These are phyloP conservation scores for Cynopterus brachyotis DNA, from an alignment of 2,113 vertebrate species.

Conservation along the genomic window DNA sequence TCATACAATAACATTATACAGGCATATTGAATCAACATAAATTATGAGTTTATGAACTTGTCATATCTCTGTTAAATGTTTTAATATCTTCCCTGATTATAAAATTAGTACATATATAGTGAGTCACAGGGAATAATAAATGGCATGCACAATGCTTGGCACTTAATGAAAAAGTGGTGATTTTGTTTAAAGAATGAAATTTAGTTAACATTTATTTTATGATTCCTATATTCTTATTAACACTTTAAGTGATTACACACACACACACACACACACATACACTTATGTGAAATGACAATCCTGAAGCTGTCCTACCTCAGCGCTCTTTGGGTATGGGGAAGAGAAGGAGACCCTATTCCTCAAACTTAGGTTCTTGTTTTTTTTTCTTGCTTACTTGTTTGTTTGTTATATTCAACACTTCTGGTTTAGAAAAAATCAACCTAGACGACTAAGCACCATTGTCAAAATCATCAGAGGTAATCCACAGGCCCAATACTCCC, in stretches of 20 bases:
- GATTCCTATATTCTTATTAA: not conserved
- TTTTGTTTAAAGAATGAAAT: not conserved
- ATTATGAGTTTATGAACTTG: not conserved
- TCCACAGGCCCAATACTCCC: not conserved
- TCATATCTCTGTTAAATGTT: not conserved
- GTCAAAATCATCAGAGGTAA: not conserved
- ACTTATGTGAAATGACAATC: not conserved
- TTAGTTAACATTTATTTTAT: not conserved
- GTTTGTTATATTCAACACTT: not conserved
- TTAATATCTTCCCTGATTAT: not conserved
- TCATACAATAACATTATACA: not conserved
- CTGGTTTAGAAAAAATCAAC: not conserved
- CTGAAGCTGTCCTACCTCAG: not conserved
- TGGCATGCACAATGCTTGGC: not conserved
- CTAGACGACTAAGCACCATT: not conserved
- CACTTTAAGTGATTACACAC: not conserved
- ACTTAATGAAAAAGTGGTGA: not conserved
- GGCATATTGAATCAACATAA: not conserved
- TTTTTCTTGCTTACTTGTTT: not conserved
- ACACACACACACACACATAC: not conserved
- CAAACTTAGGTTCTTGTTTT: not conserved
- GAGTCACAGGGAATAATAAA: not conserved
- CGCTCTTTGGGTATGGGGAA: not conserved
- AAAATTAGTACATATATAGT: not conserved
- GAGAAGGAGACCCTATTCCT: not conserved